Conservation (phyloP, 2,113 vertebrate genomes). For the Serinus canaria region DNA sequence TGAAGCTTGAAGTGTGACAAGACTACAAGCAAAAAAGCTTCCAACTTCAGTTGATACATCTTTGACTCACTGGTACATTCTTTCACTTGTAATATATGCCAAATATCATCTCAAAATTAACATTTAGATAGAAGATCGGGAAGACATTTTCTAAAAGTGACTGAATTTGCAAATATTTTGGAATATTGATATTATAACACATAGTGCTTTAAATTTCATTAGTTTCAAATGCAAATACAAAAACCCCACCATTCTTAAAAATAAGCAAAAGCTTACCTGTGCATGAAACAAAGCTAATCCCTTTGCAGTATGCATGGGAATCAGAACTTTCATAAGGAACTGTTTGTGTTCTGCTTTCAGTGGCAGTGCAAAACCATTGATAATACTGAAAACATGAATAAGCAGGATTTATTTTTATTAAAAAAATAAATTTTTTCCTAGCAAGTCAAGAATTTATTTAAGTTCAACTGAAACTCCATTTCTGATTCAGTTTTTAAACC, state of each 20-base stretch:
- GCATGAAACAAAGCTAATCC: conserved; percentile 94
- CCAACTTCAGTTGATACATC: not conserved
- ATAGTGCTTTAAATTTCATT: not conserved
- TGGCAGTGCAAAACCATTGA: conserved; percentile 98
- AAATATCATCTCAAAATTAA: not conserved
- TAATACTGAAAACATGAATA: conserved; percentile 86
- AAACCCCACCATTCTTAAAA: conserved; percentile 7
- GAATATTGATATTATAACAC: not conserved
- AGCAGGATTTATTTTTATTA: conserved; percentile 52
- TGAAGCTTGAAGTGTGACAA: not conserved
- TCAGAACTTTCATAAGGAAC: conserved; percentile 98
- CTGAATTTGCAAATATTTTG: not conserved
- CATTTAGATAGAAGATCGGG: not conserved
- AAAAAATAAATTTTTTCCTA: not conserved
- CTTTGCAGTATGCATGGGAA: conserved; percentile 96
- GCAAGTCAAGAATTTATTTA: not conserved
- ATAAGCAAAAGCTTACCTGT: conserved; percentile 82
- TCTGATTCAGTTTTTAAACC: not conserved
- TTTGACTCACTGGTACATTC: not conserved
- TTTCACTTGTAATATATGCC: not conserved
- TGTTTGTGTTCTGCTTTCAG: conserved; percentile 98
- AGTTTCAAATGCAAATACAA: not conserved
- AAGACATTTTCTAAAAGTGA: not conserved
- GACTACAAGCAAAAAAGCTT: not conserved
- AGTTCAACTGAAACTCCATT: not conserved